These are phyloP conservation scores for Oscheius myriophilus DNA, from an alignment of 2,888 invertebrate species.

Conservation along the genomic window DNA sequence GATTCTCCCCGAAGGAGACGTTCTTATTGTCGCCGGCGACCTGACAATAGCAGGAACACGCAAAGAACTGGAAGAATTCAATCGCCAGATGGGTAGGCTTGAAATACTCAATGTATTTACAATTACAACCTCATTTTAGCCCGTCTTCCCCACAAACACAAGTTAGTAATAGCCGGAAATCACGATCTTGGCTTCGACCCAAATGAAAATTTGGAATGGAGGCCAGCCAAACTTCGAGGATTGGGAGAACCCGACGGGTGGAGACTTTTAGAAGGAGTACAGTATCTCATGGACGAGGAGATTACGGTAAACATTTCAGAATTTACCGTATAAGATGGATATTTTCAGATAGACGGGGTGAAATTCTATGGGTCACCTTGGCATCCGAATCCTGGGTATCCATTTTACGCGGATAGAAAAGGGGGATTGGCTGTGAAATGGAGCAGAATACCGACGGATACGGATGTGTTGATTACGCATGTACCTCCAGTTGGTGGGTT, in stretches of 20 bases:
- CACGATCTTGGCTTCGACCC: conserved; percentile 85
- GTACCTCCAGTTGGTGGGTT: conserved; percentile 80
- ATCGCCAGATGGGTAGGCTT: conserved; percentile 69
- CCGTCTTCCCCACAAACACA: conserved; percentile 81
- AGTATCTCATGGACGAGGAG: conserved; percentile 13
- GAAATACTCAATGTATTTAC: not conserved
- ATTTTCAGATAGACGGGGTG: conserved; percentile 63
- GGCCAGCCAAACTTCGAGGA: not conserved
- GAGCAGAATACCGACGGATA: conserved; percentile 81
- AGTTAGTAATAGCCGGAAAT: conserved; percentile 86
- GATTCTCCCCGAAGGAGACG: conserved; percentile 83
- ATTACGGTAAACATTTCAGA: conserved; percentile 5
- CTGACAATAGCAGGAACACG: conserved; percentile 76
- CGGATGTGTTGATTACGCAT: conserved; percentile 84
- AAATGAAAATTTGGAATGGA: conserved; percentile 34
- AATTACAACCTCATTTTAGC: conserved; percentile 1
- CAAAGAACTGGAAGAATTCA: conserved; percentile 56
- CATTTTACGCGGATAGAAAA: conserved; percentile 55
- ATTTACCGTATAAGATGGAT: no score
- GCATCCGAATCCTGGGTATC: conserved; percentile 65
- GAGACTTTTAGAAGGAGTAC: conserved; percentile 13
- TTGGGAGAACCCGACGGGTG: conserved; percentile 3
- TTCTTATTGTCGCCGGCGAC: conserved; percentile 86
- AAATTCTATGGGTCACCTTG: conserved; percentile 67
- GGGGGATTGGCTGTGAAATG: conserved; percentile 83